Evolutionary conservation across 2,113 vertebrate species (phyloP), one percentile per base, ranked within the genome.

Genomic region (Burhinus oedicnemus): DNA sequence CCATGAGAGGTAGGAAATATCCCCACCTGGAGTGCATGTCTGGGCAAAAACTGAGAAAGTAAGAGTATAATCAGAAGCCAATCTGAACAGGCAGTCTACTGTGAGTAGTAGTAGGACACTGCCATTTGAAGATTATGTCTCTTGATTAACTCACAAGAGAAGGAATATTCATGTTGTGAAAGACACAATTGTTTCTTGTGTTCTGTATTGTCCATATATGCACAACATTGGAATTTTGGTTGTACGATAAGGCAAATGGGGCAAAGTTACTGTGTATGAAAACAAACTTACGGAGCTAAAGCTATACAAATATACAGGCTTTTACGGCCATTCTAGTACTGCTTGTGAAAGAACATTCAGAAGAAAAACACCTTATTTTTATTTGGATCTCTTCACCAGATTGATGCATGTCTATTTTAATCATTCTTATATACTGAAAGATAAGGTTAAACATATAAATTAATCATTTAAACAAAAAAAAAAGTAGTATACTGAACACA

Each of bases 21-120:
- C 29, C 34, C 11, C 4, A 72, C 30, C 68, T 58, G 47, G 42
- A 62, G 21, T 8, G 3, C 0, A 1, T 6, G 10, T 27, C 38
- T 68, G 27, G 40, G 57, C 16, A 66, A 82, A 71, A 79, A 15
- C 26, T 49, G 36, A 71, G 49, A 78, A 91, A 61, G 36, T 1
- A 30, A 20, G 4, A 61, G 36, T 47, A 29, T 42, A 45, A 30
- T 12, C 71, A 57, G 29, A 7, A 52, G 25, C 51, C 44, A 57
- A 0, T 15, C 62, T 62, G 36, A 71, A 58, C 26, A 15, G 4
- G 6, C 52, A 76, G 47, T 29, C 52, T 54, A 20, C 57, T 23
- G 2, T 51, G n/a, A 68, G 30, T 4, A 49, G 36, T 2, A 83
- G 36, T 5, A 80, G 25, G 23, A 65, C 25, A 30, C 7, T 65